Evolutionary conservation across 2,113 vertebrate genomes (phyloP).

Genomic region (Cochlearius cochlearius): DNA sequence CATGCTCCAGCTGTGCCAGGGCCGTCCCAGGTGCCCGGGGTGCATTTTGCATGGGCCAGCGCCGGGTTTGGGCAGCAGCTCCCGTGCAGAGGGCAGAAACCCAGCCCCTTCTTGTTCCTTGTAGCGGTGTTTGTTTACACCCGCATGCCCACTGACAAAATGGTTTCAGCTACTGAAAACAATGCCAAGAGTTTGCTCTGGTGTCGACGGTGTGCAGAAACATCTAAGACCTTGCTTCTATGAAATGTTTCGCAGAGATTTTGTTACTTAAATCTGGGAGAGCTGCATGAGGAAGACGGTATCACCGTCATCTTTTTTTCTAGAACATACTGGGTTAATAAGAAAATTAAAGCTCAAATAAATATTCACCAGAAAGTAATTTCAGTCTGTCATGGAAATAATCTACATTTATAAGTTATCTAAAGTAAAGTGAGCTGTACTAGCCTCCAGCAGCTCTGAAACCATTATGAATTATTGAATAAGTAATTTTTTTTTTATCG

Average conservation of each 20-base stretch:
- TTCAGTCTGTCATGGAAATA: constrained; percentile 40
- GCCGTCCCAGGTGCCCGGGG: too few relatives aligned
- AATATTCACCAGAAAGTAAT: constrained; percentile 27
- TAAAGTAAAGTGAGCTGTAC: not conserved
- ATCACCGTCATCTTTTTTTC: not conserved
- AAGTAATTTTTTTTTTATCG: constrained; percentile 35
- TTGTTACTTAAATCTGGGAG: not conserved
- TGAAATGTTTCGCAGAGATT: not conserved
- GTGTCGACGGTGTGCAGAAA: too few relatives aligned
- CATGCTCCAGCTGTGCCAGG: too few relatives aligned
- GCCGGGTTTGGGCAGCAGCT: too few relatives aligned
- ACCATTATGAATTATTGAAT: constrained; percentile 54
- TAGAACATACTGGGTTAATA: not conserved
- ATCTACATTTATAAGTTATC: constrained; percentile 49
- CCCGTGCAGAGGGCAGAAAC: too few relatives aligned
- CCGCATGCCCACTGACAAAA: too few relatives aligned
- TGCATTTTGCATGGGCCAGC: too few relatives aligned
- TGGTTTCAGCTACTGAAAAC: too few relatives aligned
- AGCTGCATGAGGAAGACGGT: not conserved
- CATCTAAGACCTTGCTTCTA: not conserved
- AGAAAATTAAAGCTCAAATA: constrained; percentile 25
- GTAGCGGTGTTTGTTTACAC: too few relatives aligned
- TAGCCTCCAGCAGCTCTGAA: constrained; percentile 27
- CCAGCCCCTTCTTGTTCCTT: too few relatives aligned
- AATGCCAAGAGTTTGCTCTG: too few relatives aligned